Evolutionary conservation across 2,888 invertebrate species (phyloP).

Genomic region (Prosapia bicincta): DNA sequence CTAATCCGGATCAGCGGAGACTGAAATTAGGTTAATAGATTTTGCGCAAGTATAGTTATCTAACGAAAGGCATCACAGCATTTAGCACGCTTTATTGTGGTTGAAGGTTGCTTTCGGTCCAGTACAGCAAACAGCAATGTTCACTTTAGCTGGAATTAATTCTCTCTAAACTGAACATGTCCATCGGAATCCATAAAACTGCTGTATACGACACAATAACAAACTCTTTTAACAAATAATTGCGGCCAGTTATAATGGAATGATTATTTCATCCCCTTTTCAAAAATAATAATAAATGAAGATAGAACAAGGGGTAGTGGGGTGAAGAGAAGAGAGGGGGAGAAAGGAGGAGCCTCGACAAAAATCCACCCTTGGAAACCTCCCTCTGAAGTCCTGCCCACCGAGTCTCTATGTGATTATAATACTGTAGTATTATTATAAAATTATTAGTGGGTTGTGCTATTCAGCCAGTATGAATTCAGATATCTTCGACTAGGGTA

Average conservation of each 20-base stretch:
- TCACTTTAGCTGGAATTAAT: no score
- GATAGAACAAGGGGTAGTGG: background rate
- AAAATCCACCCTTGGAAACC: background rate
- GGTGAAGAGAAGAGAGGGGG: background rate
- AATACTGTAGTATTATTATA: background rate
- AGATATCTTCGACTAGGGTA: background rate
- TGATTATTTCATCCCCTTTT: background rate
- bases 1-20: no score
- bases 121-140: no score
- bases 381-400: background rate
- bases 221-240: background rate
- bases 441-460: background rate
- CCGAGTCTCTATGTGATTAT: background rate
- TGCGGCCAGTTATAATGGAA: background rate
- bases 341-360: background rate
- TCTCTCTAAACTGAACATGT: background rate
- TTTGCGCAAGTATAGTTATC: no score
- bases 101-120: no score
- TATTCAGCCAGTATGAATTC: background rate
- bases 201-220: background rate
- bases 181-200: background rate
- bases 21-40: no score
- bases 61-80: no score
- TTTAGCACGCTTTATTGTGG: no score
- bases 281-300: background rate